Percentiles rank a stretch among this genome's conserved stretches.
Conservation (phyloP, 2,797 vertebrate species). For the Glossophaga mutica region DNA sequence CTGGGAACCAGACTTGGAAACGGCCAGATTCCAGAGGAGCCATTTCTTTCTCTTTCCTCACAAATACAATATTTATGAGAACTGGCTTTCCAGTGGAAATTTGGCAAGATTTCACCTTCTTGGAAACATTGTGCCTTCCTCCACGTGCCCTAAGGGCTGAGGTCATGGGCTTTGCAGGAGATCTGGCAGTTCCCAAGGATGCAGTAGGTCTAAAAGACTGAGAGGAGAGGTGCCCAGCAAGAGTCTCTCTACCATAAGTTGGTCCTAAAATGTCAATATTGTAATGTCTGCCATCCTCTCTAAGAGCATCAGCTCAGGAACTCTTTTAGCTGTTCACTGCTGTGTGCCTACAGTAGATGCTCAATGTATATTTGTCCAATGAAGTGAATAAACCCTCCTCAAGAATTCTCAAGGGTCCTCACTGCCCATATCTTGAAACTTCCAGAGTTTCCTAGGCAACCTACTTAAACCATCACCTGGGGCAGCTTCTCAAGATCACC, state of each 20-base stretch:
- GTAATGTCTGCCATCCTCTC: neutral
- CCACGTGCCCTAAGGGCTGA: neutral
- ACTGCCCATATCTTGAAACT: neutral
- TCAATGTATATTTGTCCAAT: neutral
- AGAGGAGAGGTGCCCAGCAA: neutral
- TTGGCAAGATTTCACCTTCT: slow-evolving; percentile 33
- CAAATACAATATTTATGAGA: slow-evolving; percentile 26
- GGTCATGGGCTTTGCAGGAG: slow-evolving; percentile 33
- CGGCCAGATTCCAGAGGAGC: neutral
- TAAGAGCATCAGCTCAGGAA: neutral
- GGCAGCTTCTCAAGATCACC: neutral
- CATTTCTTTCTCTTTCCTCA: slow-evolving; percentile 7
- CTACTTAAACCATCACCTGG: neutral
- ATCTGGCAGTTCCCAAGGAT: neutral
- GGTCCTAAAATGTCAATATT: neutral
- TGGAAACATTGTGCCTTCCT: slow-evolving; percentile 48
- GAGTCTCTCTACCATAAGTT: neutral
- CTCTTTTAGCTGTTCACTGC: neutral
- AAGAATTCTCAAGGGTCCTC: neutral
- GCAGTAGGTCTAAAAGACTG: neutral
- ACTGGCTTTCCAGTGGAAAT: slow-evolving; percentile 26
- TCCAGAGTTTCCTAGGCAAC: neutral
- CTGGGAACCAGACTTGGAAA: slow-evolving; percentile 1
- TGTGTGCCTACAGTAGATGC: neutral
- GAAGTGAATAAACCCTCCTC: neutral